Evolutionary conservation across 2,797 vertebrate genomes (phyloP).

Genomic region (Enteromius treurensis): DNA sequence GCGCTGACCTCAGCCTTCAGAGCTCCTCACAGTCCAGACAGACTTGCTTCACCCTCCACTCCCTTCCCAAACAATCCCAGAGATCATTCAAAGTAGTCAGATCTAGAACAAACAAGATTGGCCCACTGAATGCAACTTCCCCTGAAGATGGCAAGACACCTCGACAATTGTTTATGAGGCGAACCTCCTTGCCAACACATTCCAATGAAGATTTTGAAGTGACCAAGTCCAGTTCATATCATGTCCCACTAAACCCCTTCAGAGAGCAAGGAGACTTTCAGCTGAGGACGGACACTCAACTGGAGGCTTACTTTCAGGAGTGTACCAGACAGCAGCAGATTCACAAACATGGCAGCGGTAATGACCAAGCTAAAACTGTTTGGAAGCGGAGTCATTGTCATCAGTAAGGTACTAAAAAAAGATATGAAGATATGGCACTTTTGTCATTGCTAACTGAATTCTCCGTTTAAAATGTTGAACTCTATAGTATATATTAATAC

Average conservation of each 20-base stretch:
- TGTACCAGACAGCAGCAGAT: slow-evolving; percentile 54
- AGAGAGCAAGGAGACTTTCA: slow-evolving; percentile 62
- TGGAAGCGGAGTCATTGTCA: slow-evolving; percentile 69
- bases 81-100: not conserved
- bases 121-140: slow-evolving; percentile 48
- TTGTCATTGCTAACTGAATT: not conserved
- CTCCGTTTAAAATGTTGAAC: not conserved
- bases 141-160: slow-evolving; percentile 54
- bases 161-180: slow-evolving; percentile 38
- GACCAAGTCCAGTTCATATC: slow-evolving; percentile 8
- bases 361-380: slow-evolving; percentile 65
- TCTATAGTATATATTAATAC: not conserved
- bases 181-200: not conserved
- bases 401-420: slow-evolving; percentile 65
- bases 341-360: slow-evolving; percentile 52
- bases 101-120: not conserved
- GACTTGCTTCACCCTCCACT: not conserved
- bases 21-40: slow-evolving; percentile 8
- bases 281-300: slow-evolving; percentile 72
- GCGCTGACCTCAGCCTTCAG: not conserved
- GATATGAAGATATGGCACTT: slow-evolving; percentile 62
- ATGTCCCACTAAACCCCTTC: slow-evolving; percentile 60
- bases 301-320: slow-evolving; percentile 60
- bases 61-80: slow-evolving; percentile 14
- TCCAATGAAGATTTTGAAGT: slow-evolving; percentile 29